Percentiles rank a stretch among this genome's conserved stretches.
Evolutionary conservation across 2,797 vertebrate genomes (phyloP).

Genomic region (Melanotaenia maccullochi): DNA sequence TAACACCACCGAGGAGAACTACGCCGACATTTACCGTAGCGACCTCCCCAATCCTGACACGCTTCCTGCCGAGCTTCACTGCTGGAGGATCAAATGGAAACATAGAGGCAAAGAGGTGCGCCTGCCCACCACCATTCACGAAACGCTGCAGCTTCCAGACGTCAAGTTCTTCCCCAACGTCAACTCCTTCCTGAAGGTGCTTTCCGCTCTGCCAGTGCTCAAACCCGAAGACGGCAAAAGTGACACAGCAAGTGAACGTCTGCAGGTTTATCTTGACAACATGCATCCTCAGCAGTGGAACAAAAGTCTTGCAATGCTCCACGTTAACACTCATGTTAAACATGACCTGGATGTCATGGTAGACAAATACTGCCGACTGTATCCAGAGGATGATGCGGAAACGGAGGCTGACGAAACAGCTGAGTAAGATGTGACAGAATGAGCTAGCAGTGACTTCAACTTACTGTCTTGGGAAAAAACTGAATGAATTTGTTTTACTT

Average conservation of each 20-base stretch:
- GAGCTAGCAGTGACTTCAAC: neutral
- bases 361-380: slow-evolving; percentile 92
- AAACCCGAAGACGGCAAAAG: slow-evolving; percentile 85
- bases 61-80: slow-evolving; percentile 93
- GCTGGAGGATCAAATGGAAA: slow-evolving; percentile 99
- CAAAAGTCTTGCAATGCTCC: slow-evolving; percentile 89
- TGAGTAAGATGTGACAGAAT: slow-evolving; percentile 33
- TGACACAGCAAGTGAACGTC: slow-evolving; percentile 82
- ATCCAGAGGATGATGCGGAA: slow-evolving; percentile 85
- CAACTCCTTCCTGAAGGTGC: slow-evolving; percentile 90
- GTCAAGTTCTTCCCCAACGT: slow-evolving; percentile 98
- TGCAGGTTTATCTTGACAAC: slow-evolving; percentile 87
- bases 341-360: slow-evolving; percentile 96
- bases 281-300: slow-evolving; percentile 86
- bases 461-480: neutral
- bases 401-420: slow-evolving; percentile 39
- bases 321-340: slow-evolving; percentile 91
- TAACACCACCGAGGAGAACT: slow-evolving; percentile 93
- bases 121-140: slow-evolving; percentile 91
- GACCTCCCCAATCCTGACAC: slow-evolving; percentile 96
- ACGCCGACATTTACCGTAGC: slow-evolving; percentile 89
- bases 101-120: slow-evolving; percentile 96
- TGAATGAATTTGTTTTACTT: neutral
- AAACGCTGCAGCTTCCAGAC: slow-evolving; percentile 94
- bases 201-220: slow-evolving; percentile 90